Evolutionary conservation across 2,113 vertebrate genomes (phyloP).

Genomic region (Microtus pennsylvanicus): DNA sequence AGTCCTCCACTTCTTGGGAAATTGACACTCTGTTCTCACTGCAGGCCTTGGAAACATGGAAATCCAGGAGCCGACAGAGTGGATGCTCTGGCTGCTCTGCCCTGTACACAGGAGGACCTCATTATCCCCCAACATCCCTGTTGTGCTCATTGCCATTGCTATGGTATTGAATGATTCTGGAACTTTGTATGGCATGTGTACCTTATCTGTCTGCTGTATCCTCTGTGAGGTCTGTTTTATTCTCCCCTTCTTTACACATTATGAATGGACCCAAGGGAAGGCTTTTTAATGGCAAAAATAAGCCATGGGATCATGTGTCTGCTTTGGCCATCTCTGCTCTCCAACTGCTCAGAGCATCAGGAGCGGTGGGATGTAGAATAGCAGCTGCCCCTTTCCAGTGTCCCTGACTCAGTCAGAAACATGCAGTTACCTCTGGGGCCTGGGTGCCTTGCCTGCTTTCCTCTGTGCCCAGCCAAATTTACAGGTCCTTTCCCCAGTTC

Average conservation of each 20-base stretch:
- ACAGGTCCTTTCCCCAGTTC: background rate
- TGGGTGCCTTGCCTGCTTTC: background rate
- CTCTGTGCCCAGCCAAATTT: background rate
- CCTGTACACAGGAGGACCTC: no score
- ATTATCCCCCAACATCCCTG: background rate
- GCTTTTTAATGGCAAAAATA: no score
- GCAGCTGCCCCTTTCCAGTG: rapidly evolving
- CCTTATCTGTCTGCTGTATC: background rate
- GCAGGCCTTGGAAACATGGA: background rate
- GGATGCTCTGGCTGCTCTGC: background rate
- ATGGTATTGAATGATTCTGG: background rate
- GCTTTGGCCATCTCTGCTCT: background rate
- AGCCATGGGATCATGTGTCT: no score
- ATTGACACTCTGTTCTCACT: background rate
- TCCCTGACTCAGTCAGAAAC: background rate
- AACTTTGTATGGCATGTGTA: background rate
- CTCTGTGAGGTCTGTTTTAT: background rate
- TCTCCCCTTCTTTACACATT: background rate
- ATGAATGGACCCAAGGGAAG: background rate
- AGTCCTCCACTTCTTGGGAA: background rate
- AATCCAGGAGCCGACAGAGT: background rate
- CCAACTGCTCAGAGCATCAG: background rate
- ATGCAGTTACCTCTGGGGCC: background rate
- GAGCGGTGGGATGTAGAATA: background rate
- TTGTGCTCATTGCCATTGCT: background rate